Percentiles rank a stretch among this genome's conserved stretches.
Conservation (phyloP, 2,797 vertebrate species). For the Coreius guichenoti region DNA sequence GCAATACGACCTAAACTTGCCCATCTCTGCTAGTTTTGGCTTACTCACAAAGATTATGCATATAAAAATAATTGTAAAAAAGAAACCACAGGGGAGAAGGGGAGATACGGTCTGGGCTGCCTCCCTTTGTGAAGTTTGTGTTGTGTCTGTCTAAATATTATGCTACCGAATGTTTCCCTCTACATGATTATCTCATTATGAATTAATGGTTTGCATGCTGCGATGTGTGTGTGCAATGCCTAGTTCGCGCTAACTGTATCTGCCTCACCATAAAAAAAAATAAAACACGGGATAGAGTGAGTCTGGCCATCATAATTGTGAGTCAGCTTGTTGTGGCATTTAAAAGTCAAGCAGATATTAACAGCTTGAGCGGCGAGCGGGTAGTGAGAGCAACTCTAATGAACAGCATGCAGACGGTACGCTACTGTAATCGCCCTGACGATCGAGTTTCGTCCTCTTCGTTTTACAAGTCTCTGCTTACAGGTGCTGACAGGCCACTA, state of each 20-base stretch:
- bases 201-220: conserved; percentile 73
- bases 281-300: conserved; percentile 48
- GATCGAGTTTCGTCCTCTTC: conserved; percentile 32
- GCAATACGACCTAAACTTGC: conserved; percentile 77
- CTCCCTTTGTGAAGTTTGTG: conserved; percentile 72
- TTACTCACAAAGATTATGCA: conserved; percentile 58
- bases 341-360: conserved; percentile 39
- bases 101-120: conserved; percentile 21
- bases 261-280: conserved; percentile 66
- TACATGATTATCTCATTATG: conserved; percentile 79
- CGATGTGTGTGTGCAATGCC: conserved; percentile 70
- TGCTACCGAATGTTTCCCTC: conserved; percentile 67
- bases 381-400: conserved; percentile 20
- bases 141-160: conserved; percentile 74
- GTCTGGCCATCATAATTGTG: neutral
- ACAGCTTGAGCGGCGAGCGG: neutral
- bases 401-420: conserved; percentile 13
- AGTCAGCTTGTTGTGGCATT: conserved; percentile 43
- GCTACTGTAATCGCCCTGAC: conserved; percentile 11
- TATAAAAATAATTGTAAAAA: conserved; percentile 1
- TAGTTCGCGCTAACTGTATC: conserved; percentile 51
- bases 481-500: conserved; percentile 49
- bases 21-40: conserved; percentile 67
- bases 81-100: neutral
- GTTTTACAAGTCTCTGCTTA: conserved; percentile 30